These are phyloP conservation scores for Zhuqinia jingwanae DNA, from an alignment of 2,888 invertebrate species.

Conservation along the genomic window DNA sequence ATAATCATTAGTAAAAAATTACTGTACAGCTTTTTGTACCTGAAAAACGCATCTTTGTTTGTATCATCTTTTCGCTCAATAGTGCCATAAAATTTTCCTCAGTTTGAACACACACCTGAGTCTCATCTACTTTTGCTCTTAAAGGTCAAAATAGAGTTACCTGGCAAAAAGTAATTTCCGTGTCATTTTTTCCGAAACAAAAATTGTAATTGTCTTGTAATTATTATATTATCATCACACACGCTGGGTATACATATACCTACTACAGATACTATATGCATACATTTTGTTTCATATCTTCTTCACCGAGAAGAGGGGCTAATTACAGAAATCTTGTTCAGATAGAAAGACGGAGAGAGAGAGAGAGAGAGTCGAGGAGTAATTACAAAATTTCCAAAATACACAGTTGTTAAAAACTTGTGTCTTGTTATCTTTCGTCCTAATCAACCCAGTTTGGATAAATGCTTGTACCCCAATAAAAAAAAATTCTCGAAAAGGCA, in stretches of 20 bases:
- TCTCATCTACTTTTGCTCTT: background rate
- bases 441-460: background rate
- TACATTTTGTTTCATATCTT: no score
- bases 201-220: slow-evolving; percentile 15
- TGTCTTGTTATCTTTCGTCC: background rate
- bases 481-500: background rate
- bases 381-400: slow-evolving; percentile 37
- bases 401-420: background rate
- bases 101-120: background rate
- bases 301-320: no score
- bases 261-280: no score
- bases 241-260: background rate
- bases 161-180: background rate
- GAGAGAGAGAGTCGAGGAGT: no score
- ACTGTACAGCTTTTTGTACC: background rate
- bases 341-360: no score
- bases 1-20: slow-evolving; percentile 26
- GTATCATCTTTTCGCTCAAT: background rate
- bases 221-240: background rate
- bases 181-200: slow-evolving; percentile 26
- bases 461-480: background rate
- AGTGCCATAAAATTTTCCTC: slow-evolving; percentile 1
- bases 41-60: background rate
- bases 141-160: slow-evolving; percentile 41
- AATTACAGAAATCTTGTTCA: no score